phyloP scores from a whole-genome alignment of 2,888 invertebrate species.

The Crocallis elinguaria region DNA sequence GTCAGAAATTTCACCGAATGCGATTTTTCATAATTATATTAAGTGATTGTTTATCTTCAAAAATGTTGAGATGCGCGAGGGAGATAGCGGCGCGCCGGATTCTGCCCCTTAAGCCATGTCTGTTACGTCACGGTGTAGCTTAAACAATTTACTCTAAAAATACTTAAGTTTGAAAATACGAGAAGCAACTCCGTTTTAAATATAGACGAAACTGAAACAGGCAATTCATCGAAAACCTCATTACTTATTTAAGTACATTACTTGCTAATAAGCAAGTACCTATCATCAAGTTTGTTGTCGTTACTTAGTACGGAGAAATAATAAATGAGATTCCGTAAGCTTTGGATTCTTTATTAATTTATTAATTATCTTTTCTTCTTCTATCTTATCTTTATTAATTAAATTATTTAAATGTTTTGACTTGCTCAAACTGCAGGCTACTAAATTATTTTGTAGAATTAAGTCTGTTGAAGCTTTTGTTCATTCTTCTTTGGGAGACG shows the following conservation, averaged over 20 bases:
- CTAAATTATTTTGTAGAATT: constrained; percentile 67
- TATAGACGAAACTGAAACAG: neutral
- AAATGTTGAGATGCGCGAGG: too few relatives aligned
- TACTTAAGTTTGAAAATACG: too few relatives aligned
- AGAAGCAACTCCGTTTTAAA: neutral
- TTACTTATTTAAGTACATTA: constrained; percentile 12
- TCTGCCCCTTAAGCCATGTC: too few relatives aligned
- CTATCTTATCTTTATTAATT: too few relatives aligned
- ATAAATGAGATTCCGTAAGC: constrained; percentile 55
- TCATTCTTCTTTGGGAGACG: constrained; percentile 50
- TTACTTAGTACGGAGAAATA: constrained; percentile 48
- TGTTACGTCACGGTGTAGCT: too few relatives aligned
- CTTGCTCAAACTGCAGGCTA: constrained; percentile 62
- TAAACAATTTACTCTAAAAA: too few relatives aligned
- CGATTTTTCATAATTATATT: too few relatives aligned
- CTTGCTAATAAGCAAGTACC: constrained; percentile 9
- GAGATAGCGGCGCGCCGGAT: too few relatives aligned
- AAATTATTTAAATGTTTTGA: constrained; percentile 68
- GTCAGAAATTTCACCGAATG: too few relatives aligned
- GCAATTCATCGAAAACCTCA: constrained; percentile 1
- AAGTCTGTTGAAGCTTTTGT: constrained; percentile 58
- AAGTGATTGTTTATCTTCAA: too few relatives aligned
- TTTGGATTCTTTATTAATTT: constrained; percentile 65
- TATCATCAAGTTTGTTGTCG: constrained; percentile 41
- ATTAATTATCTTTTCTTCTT: too few relatives aligned